phyloP scores from a whole-genome alignment of 2,113 vertebrate species.

The Laterallus jamaicensis region DNA sequence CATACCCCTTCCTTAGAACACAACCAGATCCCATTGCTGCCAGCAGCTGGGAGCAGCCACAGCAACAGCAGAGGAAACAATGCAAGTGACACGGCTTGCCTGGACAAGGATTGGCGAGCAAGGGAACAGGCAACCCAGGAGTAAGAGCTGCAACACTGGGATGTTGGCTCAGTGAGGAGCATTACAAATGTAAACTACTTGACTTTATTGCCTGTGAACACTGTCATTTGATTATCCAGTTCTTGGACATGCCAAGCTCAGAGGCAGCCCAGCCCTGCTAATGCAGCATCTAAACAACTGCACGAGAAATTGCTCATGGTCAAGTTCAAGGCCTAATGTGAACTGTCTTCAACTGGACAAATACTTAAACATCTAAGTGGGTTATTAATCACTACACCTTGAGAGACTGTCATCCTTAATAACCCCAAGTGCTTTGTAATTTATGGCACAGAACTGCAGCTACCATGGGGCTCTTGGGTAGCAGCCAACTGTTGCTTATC shows the following conservation, averaged over 20 bases:
- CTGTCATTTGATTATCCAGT: background rate
- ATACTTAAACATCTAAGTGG: conserved; percentile 10
- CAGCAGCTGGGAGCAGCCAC: background rate
- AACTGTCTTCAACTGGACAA: background rate
- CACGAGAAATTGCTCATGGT: background rate
- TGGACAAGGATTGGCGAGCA: background rate
- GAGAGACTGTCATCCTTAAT: conserved; percentile 3
- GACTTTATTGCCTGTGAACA: background rate
- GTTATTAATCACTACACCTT: conserved; percentile 6
- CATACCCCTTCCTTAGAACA: background rate
- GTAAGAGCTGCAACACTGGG: background rate
- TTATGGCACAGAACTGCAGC: background rate
- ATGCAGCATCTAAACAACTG: background rate
- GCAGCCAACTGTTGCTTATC: conserved; percentile 36
- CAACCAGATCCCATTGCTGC: background rate
- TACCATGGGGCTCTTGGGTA: background rate
- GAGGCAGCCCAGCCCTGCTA: background rate
- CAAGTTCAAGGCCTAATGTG: background rate
- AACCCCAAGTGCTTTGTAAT: conserved; percentile 11
- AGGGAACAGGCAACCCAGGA: background rate
- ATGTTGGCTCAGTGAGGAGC: background rate
- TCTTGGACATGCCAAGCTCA: background rate
- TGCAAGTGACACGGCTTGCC: background rate
- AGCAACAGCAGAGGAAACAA: background rate
- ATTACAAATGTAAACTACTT: background rate